Evolutionary conservation across 2,888 invertebrate species (phyloP), one percentile per base, ranked within the genome.

Genomic region (Dyspetes luteomarginatus): DNA sequence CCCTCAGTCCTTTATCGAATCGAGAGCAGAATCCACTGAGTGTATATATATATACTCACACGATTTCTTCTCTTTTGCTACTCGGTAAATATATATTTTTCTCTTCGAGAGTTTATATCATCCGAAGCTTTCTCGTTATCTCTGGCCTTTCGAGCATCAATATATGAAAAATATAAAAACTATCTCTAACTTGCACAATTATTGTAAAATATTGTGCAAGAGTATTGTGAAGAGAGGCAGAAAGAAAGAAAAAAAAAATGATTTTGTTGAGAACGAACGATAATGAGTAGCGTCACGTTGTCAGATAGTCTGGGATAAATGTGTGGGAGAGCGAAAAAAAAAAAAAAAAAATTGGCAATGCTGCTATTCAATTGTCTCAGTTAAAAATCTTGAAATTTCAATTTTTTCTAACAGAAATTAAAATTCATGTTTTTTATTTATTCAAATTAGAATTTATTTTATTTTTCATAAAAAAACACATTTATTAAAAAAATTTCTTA

Each of bases 71-170:
- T 43, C 30, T 41, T 41, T 1, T n/a, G 9, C 55, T 7, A 19
- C 45, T 55, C 12, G 68, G 26, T 7, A 58, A 68, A 68, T 50
- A 36, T 64, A 22, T 64, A 50, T 58, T 2, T 22, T 56, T 60
- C 1, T n/a, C 24, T 67, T n/a, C 52, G 56, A 24, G 12, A 26
- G 28, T 52, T 52, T 58, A 56, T 55, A 58, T 45, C 48, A 17
- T 9, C 52, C 17, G 41, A 22, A 15, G 7, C 41, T 28, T 15
- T 17, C 64, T 69, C 58, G 69, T 79, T 79, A 74, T 74, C 30
- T 41, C 43, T n/a, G 50, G 2, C 26, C 41, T 12, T 45, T 58
- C 58, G 24, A 24, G 9, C 24, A 36, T 58, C 58, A 26, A 41
- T 67, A 19, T n/a, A n/a, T n/a, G n/a, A n/a, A n/a, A n/a, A n/a